Conservation (phyloP, 1,140 invertebrate species). For the Diachasma alloeum region DNA sequence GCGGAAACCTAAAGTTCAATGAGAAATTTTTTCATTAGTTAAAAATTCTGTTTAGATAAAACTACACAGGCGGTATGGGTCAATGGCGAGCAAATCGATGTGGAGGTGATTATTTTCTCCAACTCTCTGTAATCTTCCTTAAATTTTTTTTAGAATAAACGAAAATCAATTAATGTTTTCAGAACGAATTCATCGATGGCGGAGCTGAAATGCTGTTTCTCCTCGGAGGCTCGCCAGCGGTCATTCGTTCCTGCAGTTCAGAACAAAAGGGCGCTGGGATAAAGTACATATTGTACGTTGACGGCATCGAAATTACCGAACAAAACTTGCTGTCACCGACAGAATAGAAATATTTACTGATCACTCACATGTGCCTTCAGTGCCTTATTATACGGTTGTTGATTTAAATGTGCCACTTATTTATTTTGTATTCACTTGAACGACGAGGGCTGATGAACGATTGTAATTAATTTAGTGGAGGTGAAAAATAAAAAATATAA, state of each 20-base stretch:
- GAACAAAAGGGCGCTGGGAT: conserved; percentile 56
- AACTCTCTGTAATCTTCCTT: background rate
- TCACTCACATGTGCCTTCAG: background rate
- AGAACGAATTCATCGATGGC: conserved; percentile 82
- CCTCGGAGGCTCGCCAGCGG: conserved; percentile 65
- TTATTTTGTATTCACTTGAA: background rate
- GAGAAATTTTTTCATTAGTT: background rate
- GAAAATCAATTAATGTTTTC: conserved; percentile 14
- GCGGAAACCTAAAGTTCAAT: too few species aligned
- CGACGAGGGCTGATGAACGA: background rate
- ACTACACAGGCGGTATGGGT: conserved; percentile 81
- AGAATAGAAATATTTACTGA: background rate
- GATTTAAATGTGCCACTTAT: background rate
- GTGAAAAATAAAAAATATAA: background rate
- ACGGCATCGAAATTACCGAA: conserved; percentile 50
- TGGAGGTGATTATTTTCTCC: conserved; percentile 48
- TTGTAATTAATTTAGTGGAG: background rate
- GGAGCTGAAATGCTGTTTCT: conserved; percentile 81
- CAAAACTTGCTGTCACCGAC: conserved; percentile 29
- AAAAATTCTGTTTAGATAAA: conserved; percentile 69
- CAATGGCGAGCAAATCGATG: conserved; percentile 76
- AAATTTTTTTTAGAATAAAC: background rate
- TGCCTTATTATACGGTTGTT: background rate
- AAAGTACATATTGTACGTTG: conserved; percentile 50
- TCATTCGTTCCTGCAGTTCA: conserved; percentile 68